Percentiles rank a stretch among this genome's conserved stretches.
These are phyloP conservation scores for Rhopalosiphum maidis DNA, from an alignment of 1,140 invertebrate genomes.

Conservation along the genomic window DNA sequence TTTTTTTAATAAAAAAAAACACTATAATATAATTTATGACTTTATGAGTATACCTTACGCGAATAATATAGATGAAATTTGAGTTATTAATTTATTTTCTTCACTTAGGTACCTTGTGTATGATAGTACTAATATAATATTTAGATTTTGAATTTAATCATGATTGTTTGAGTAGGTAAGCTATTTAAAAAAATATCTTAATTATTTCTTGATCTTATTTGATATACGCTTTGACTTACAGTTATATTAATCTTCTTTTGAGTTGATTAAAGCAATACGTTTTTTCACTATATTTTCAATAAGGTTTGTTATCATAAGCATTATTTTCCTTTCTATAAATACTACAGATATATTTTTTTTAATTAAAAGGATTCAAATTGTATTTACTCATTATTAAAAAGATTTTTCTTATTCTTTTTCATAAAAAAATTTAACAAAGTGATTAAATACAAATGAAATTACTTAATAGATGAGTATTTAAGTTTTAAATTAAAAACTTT, in stretches of 20 bases:
- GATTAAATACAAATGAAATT: neutral
- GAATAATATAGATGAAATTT: neutral
- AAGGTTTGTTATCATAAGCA: neutral
- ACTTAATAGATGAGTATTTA: neutral
- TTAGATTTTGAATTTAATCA: neutral
- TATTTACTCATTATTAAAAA: neutral
- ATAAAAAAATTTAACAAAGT: neutral
- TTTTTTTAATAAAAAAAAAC: no score
- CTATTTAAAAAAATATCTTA: neutral
- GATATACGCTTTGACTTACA: neutral
- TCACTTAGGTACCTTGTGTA: neutral
- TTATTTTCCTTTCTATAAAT: neutral
- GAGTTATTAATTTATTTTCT: neutral
- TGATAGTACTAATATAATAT: neutral
- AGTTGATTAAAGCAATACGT: neutral
- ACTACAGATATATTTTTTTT: neutral
- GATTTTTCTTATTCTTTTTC: neutral
- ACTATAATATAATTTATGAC: no score
- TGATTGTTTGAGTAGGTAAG: neutral
- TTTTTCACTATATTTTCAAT: neutral
- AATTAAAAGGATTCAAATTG: neutral
- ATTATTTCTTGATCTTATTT: neutral
- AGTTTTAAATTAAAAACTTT: neutral
- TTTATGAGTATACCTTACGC: neutral
- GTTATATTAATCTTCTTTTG: neutral